Base-by-base conservation (phyloP, 2,797 vertebrate genomes). In the Cryptoprocta ferox region DNA sequence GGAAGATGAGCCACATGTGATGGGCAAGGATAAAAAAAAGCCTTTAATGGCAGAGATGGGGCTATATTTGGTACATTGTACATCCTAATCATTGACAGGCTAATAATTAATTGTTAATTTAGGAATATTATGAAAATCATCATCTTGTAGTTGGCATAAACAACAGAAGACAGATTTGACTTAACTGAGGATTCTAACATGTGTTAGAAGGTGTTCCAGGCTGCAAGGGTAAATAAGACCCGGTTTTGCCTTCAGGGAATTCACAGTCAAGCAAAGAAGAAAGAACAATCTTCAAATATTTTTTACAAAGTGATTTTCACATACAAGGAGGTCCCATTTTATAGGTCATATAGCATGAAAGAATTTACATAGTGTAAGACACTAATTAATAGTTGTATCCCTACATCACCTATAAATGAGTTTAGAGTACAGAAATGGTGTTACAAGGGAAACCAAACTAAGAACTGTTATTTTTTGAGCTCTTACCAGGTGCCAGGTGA, bases 31-130 rank as follows among this genome's bases (percentile, higher is more conserved):
- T 15, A 35, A 56, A 91, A 56, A 91, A 89, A 76, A 65, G 56
- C 56, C n/a, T 70, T 59, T 61, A 14, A 66, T 19, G 50, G 53
- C 30, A 78, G 28, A 70, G 66, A 59, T n/a, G 28, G 42, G 48
- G 21, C 35, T 81, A 30, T 50, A 59, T 89, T 59, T 5, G 59
- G 84, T 28, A 39, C 61, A 37, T 80, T 71, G 32, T 86, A 24
- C 48, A 66, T 39, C 71, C 39, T 89, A 70, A 30, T 89, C 66
- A 82, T 80, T 75, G 42, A 68, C 24, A 53, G 11, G 32, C 65
- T 91, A 35, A 93, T 95, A 89, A 80, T 73, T 93, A 75, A 86
- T 94, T 81, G 71, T 37, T 94, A 56, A 82, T 35, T 97, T 92
- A 92, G 73, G 26, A 89, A 75, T 71, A 30, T 85, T 81, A 70